Conservation (phyloP, 2,888 invertebrate genomes). For the Dascillus cervinus region DNA sequence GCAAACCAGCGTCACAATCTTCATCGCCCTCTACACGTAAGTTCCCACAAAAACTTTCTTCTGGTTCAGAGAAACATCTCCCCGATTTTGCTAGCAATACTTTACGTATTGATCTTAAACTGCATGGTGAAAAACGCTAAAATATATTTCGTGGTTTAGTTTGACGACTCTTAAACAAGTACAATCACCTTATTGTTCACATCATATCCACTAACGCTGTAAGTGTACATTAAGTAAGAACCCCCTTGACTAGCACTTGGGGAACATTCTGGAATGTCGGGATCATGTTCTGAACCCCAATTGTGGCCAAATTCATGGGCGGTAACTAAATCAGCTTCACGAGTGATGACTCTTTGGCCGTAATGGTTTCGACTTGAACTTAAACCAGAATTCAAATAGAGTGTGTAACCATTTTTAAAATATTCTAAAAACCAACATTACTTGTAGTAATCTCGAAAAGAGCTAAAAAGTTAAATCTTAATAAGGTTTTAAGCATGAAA, state of each 20-base stretch:
- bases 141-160: slow-evolving; percentile 1
- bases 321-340: slow-evolving; percentile 93
- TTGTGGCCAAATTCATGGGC: slow-evolving; percentile 97
- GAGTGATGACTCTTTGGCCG: slow-evolving; percentile 88
- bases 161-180: neutral
- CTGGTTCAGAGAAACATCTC: slow-evolving; percentile 86
- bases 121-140: slow-evolving; percentile 92
- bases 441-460: too few species aligned
- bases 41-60: slow-evolving; percentile 95
- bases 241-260: slow-evolving; percentile 92
- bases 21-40: slow-evolving; percentile 91
- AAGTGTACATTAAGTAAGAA: slow-evolving; percentile 94
- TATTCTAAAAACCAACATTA: slow-evolving; percentile 80
- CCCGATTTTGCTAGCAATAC: slow-evolving; percentile 89
- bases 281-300: slow-evolving; percentile 97
- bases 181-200: slow-evolving; percentile 84
- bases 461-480: too few species aligned
- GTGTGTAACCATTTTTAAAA: slow-evolving; percentile 86
- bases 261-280: slow-evolving; percentile 91
- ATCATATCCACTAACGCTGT: slow-evolving; percentile 93
- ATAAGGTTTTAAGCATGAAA: too few species aligned
- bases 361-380: slow-evolving; percentile 94
- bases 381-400: slow-evolving; percentile 89
- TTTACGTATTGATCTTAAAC: slow-evolving; percentile 84
- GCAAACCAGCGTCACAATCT: slow-evolving; percentile 91